phyloP scores from a whole-genome alignment of 2,113 vertebrate species.

The Nansenia antarctica region DNA sequence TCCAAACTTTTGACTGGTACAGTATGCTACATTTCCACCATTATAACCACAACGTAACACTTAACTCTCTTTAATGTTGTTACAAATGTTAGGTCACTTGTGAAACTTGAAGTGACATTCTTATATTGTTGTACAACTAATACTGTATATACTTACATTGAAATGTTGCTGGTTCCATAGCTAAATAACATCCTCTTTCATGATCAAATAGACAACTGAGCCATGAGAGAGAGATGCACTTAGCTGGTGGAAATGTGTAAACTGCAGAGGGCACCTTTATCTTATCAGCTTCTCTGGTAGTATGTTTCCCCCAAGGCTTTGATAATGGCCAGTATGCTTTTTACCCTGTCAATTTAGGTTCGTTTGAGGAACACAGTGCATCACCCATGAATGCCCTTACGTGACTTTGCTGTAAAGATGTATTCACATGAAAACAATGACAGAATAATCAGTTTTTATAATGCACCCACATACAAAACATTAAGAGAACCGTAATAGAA shows the following conservation, averaged over 20 bases:
- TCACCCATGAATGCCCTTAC: constrained; percentile 1
- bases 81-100: not conserved
- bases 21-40: not conserved
- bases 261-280: not conserved
- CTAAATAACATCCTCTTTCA: not conserved
- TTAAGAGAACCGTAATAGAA: no score
- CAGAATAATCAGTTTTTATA: no score
- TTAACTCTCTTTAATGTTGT: not conserved
- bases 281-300: constrained; percentile 14
- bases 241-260: not conserved
- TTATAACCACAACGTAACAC: not conserved
- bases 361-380: not conserved
- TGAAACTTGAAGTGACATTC: not conserved
- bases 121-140: not conserved
- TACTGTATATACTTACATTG: no score
- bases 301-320: constrained; percentile 26
- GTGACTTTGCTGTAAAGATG: not conserved
- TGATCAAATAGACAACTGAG: constrained; percentile 7
- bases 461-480: no score
- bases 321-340: constrained; percentile 31
- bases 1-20: no score
- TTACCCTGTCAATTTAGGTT: constrained; percentile 9
- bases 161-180: no score
- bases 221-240: constrained; percentile 17
- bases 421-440: no score